Evolutionary conservation across 2,888 invertebrate genomes (phyloP).

Genomic region (Cylindroiulus punctatus): DNA sequence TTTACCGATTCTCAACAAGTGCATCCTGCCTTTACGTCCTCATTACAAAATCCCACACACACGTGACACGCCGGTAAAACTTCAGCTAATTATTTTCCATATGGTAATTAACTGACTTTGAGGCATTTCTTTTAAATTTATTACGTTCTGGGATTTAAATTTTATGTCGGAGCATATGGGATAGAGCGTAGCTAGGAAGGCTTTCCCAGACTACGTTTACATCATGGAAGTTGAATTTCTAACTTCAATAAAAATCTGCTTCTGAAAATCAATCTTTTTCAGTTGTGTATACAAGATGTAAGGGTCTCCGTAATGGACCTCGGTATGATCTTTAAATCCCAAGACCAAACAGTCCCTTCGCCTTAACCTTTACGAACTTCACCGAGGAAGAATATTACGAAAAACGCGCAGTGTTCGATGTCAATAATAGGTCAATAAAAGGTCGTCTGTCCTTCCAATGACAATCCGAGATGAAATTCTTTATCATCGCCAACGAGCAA

Average conservation of each 20-base stretch:
- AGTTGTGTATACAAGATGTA: conserved; percentile 39
- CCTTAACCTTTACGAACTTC: background rate
- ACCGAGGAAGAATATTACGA: background rate
- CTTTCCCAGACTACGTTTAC: background rate
- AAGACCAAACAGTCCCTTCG: background rate
- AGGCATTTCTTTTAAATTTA: background rate
- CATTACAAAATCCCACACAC: background rate
- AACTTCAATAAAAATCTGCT: conserved; percentile 8
- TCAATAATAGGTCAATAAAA: no score
- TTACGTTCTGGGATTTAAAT: background rate
- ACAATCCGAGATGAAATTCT: conserved; percentile 17
- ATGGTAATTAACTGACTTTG: conserved; percentile 11
- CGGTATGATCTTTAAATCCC: conserved; percentile 35
- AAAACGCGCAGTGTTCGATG: background rate
- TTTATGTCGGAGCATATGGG: no score
- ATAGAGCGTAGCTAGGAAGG: background rate
- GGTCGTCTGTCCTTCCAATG: conserved; percentile 20
- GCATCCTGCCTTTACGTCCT: background rate
- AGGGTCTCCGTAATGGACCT: conserved; percentile 34
- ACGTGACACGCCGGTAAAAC: background rate
- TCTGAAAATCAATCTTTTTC: conserved; percentile 40
- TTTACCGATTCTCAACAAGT: background rate
- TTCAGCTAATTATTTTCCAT: background rate
- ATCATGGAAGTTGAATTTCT: background rate
- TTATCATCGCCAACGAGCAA: background rate